Percentiles rank a stretch among this genome's conserved stretches.
Conservation (phyloP, 2,888 invertebrate genomes). For the Tipula helvola region DNA sequence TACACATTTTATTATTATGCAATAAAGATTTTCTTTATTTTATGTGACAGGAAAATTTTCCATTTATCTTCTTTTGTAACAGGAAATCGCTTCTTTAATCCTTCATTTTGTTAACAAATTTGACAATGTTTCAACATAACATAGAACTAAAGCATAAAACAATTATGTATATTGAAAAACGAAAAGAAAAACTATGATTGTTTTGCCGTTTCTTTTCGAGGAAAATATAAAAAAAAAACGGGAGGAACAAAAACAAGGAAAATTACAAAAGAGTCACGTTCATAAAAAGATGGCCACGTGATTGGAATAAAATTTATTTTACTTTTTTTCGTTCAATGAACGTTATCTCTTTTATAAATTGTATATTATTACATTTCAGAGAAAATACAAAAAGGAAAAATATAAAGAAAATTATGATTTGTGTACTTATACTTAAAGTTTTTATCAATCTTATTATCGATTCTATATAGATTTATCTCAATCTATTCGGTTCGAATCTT, state of each 20-base stretch:
- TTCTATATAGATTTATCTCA: neutral
- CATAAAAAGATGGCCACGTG: neutral
- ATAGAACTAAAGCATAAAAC: neutral
- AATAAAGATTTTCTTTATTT: neutral
- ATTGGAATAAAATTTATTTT: neutral
- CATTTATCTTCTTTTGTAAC: neutral
- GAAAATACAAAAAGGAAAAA: neutral
- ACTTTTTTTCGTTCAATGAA: neutral
- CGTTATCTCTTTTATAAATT: neutral
- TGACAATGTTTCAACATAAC: neutral
- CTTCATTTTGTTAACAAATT: neutral
- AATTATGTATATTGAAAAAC: neutral
- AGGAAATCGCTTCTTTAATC: neutral
- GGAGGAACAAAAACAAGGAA: neutral
- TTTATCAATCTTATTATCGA: neutral
- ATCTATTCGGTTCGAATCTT: neutral
- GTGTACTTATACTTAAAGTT: neutral
- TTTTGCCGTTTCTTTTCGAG: neutral
- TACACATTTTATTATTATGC: neutral
- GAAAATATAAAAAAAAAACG: neutral
- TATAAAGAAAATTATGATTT: neutral
- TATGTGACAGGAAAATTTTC: neutral
- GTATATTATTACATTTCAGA: neutral
- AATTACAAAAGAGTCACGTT: neutral
- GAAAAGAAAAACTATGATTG: neutral